Percentiles rank a stretch among this genome's conserved stretches.
phyloP scores from a whole-genome alignment of 2,113 vertebrate genomes.

The Xerus inauris region DNA sequence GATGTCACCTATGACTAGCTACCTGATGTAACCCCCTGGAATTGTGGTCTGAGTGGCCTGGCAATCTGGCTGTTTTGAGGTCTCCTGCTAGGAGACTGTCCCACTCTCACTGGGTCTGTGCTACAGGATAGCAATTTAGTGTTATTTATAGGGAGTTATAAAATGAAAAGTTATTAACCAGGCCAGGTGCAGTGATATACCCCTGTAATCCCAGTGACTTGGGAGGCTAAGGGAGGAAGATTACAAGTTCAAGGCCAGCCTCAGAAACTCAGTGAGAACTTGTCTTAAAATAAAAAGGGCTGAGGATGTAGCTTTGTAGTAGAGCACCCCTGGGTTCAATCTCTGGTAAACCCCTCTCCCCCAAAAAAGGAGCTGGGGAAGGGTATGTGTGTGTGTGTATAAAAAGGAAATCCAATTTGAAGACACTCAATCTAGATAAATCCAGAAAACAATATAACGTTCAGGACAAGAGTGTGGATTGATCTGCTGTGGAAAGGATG shows the following conservation, averaged over 20 bases:
- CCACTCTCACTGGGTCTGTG: not conserved
- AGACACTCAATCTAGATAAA: not conserved
- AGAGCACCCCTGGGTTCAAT: too few relatives aligned
- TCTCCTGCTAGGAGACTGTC: not conserved
- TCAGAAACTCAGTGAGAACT: too few relatives aligned
- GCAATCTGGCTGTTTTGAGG: not conserved
- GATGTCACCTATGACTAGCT: not conserved
- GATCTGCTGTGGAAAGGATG: not conserved
- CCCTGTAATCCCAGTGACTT: too few relatives aligned
- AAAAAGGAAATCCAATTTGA: not conserved
- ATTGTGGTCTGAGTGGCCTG: not conserved
- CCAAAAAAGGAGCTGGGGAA: not conserved
- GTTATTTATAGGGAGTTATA: not conserved
- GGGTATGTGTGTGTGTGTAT: too few relatives aligned
- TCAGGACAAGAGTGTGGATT: not conserved
- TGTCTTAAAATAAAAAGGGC: too few relatives aligned
- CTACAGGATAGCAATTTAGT: not conserved
- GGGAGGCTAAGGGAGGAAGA: too few relatives aligned
- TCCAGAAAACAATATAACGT: not conserved
- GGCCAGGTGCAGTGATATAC: too few relatives aligned
- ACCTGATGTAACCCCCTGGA: not conserved
- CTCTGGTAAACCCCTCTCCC: too few relatives aligned
- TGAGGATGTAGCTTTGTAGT: too few relatives aligned
- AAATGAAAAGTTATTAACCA: constrained; percentile 28
- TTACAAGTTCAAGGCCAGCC: too few relatives aligned